These are phyloP conservation scores for Bungarus multicinctus DNA, from an alignment of 2,113 vertebrate genomes.

Conservation along the genomic window DNA sequence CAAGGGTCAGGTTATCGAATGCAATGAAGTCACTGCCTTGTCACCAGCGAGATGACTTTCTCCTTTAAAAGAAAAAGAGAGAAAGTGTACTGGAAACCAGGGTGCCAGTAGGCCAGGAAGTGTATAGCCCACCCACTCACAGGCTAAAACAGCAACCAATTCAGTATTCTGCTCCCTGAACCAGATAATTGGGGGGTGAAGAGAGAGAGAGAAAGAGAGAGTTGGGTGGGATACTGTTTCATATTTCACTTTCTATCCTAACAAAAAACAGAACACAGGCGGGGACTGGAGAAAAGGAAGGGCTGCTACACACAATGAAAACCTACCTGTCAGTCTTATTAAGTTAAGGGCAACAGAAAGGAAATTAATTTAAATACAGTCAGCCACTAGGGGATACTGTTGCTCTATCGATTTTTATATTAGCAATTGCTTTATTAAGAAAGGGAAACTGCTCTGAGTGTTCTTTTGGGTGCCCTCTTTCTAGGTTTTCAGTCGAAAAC, in stretches of 20 bases:
- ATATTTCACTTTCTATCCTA: constrained; percentile 59
- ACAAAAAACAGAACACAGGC: constrained; percentile 60
- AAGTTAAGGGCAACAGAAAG: constrained; percentile 15
- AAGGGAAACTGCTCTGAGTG: not conserved
- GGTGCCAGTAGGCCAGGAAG: constrained; percentile 44
- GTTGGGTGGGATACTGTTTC: constrained; percentile 40
- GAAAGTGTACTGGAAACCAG: constrained; percentile 36
- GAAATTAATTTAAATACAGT: constrained; percentile 9
- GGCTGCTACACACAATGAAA: constrained; percentile 43
- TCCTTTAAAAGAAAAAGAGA: constrained; percentile 3
- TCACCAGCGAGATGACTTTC: constrained; percentile 42
- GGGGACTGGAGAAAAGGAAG: constrained; percentile 33
- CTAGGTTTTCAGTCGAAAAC: not conserved
- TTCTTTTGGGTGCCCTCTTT: not conserved
- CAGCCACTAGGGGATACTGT: constrained; percentile 64
- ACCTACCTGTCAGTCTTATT: constrained; percentile 48
- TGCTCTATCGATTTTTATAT: constrained; percentile 43
- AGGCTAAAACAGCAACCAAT: constrained; percentile 51
- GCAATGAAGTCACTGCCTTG: constrained; percentile 50
- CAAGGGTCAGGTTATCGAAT: constrained; percentile 53
- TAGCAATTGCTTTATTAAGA: not conserved
- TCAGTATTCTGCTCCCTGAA: constrained; percentile 17
- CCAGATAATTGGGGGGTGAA: constrained; percentile 25
- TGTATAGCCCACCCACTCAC: constrained; percentile 59
- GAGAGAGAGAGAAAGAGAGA: not conserved